Evolutionary conservation across 2,113 vertebrate species (phyloP).

Genomic region (Zeus faber): DNA sequence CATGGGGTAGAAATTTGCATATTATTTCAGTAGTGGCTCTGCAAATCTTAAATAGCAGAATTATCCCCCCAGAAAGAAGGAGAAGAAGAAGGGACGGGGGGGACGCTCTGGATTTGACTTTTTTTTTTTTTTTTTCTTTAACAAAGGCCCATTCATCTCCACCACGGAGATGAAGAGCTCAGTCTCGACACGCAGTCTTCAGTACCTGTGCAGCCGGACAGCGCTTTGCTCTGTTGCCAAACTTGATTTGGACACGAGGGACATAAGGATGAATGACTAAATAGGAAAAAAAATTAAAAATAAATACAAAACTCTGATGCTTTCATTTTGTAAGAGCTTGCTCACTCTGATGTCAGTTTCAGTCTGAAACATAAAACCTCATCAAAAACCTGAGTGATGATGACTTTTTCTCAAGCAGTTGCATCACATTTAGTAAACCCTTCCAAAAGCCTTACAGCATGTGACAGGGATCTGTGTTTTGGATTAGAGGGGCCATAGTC

Average conservation of each 20-base stretch:
- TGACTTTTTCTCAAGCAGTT: constrained; percentile 5
- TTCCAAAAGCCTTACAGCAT: constrained; percentile 10
- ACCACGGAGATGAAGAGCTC: constrained; percentile 19
- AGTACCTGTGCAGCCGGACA: no score
- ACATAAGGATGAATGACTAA: no score
- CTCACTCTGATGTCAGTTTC: no score
- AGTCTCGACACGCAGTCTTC: no score
- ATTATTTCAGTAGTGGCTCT: constrained; percentile 58
- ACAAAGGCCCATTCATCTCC: constrained; percentile 51
- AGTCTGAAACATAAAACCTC: no score
- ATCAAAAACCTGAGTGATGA: constrained; percentile 7
- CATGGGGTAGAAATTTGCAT: constrained; percentile 74
- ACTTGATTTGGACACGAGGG: no score
- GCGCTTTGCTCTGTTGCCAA: no score
- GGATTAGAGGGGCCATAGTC: constrained; percentile 11
- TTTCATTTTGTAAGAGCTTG: no score
- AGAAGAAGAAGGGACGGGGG: neutral
- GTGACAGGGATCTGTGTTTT: constrained; percentile 10
- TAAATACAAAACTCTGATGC: no score
- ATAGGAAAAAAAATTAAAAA: no score
- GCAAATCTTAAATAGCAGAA: constrained; percentile 70
- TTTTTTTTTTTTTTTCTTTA: constrained; percentile 27
- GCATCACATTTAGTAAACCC: neutral
- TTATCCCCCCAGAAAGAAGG: constrained; percentile 49
- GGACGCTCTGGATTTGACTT: constrained; percentile 23